Percentiles rank a stretch among this genome's conserved stretches.
Conservation (phyloP, 2,113 vertebrate genomes). For the Stictonetta naevosa region DNA sequence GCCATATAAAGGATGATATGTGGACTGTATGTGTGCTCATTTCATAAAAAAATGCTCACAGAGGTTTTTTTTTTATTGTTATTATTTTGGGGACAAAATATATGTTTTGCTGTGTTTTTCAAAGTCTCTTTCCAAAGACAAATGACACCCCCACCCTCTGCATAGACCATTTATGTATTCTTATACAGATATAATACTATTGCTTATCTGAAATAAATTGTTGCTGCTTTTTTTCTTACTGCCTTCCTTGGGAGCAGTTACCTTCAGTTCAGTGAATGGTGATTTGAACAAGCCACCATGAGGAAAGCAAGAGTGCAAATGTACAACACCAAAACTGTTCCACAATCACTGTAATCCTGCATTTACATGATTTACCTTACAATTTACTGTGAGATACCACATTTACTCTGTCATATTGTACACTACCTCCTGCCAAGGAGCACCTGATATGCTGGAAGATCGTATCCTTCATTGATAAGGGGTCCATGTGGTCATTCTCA, state of each 20-base stretch:
- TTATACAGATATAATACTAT: background rate
- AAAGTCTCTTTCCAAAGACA: background rate
- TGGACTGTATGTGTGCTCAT: background rate
- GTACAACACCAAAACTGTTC: background rate
- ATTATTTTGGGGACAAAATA: background rate
- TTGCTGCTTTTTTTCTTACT: background rate
- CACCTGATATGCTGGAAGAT: background rate
- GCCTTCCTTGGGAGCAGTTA: background rate
- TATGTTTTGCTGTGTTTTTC: background rate
- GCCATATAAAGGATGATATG: background rate
- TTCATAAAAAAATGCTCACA: background rate
- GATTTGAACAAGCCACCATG: background rate
- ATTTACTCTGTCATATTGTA: background rate
- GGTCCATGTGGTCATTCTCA: background rate
- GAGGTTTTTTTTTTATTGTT: background rate
- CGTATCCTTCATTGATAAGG: background rate
- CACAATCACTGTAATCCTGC: background rate
- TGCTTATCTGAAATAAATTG: background rate
- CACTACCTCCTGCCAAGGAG: background rate
- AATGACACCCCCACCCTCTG: background rate
- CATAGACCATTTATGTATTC: background rate
- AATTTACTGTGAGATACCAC: background rate
- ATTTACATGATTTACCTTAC: background rate
- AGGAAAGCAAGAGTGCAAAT: background rate
- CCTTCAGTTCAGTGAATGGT: background rate